Evolutionary conservation across 2,888 invertebrate genomes (phyloP).

Genomic region (Phoronis australis): DNA sequence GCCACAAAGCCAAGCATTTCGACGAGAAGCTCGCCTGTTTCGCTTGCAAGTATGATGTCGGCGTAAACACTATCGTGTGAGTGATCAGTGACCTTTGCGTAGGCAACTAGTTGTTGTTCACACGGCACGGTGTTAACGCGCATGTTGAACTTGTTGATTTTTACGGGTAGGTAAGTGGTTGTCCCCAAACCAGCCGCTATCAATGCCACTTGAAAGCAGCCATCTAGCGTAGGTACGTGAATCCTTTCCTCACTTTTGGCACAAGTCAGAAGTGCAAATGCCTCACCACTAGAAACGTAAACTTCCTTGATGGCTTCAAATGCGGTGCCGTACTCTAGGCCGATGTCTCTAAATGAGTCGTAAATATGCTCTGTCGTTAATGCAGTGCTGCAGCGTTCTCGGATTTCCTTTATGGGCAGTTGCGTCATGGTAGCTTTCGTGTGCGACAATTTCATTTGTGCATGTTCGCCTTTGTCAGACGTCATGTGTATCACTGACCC

Average conservation of each 20-base stretch:
- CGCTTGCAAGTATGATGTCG: conserved; percentile 2
- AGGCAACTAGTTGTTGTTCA: not conserved
- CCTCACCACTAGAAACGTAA: conserved; percentile 3
- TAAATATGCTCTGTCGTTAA: conserved; percentile 5
- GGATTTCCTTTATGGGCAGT: too few species aligned
- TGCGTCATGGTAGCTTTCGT: too few species aligned
- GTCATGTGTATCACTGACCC: too few species aligned
- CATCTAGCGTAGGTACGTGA: conserved; percentile 1
- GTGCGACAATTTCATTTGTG: too few species aligned
- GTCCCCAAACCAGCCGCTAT: conserved; percentile 1
- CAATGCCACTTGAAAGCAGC: conserved; percentile 5
- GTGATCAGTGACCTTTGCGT: not conserved
- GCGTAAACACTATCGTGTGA: not conserved
- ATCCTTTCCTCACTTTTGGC: conserved; percentile 1
- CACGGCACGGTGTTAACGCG: not conserved
- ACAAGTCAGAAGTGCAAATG: not conserved
- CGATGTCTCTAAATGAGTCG: conserved; percentile 2
- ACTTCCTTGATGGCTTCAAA: conserved; percentile 2
- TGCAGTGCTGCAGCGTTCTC: too few species aligned
- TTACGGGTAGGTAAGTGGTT: not conserved
- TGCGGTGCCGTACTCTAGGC: conserved; percentile 5
- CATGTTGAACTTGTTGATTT: not conserved
- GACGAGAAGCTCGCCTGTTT: conserved; percentile 4
- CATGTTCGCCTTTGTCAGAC: too few species aligned
- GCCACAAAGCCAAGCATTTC: conserved; percentile 2